A percentile compares a stretch with the other conserved stretches of the same genome.
These are phyloP conservation scores for Pogonocichla stellata DNA, from an alignment of 2,113 vertebrate species.

Conservation along the genomic window DNA sequence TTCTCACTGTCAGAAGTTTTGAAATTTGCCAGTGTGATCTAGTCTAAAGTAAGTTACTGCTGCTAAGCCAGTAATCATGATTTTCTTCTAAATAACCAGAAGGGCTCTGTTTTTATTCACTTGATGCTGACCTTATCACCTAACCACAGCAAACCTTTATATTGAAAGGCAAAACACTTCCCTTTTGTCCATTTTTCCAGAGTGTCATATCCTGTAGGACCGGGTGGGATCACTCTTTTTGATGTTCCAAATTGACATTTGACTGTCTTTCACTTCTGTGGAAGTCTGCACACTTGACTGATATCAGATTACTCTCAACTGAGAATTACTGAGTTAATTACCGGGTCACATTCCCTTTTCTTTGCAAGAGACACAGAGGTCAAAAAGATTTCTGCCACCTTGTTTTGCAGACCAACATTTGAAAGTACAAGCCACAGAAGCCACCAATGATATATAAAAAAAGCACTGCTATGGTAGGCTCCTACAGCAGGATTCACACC, in stretches of 20 bases:
- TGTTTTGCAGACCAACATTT: background rate
- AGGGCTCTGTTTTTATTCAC: background rate
- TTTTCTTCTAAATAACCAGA: background rate
- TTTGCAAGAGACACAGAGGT: background rate
- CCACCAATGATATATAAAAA: background rate
- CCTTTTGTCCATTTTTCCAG: background rate
- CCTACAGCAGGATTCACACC: background rate
- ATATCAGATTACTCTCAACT: background rate
- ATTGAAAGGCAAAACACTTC: fast-evolving
- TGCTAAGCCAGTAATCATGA: background rate
- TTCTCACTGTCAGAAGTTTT: background rate
- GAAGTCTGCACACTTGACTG: background rate
- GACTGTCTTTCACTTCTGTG: background rate
- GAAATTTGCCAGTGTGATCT: background rate
- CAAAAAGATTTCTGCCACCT: background rate
- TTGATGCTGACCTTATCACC: background rate
- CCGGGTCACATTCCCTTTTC: background rate
- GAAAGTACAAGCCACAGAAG: background rate
- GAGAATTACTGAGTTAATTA: background rate
- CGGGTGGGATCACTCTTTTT: background rate
- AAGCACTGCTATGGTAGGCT: background rate
- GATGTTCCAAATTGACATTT: background rate
- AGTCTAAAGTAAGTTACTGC: background rate
- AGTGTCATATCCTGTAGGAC: background rate
- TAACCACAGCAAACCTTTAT: background rate